These are phyloP conservation scores for Leptobrachium leishanense DNA, from an alignment of 2,113 vertebrate species.

Conservation along the genomic window DNA sequence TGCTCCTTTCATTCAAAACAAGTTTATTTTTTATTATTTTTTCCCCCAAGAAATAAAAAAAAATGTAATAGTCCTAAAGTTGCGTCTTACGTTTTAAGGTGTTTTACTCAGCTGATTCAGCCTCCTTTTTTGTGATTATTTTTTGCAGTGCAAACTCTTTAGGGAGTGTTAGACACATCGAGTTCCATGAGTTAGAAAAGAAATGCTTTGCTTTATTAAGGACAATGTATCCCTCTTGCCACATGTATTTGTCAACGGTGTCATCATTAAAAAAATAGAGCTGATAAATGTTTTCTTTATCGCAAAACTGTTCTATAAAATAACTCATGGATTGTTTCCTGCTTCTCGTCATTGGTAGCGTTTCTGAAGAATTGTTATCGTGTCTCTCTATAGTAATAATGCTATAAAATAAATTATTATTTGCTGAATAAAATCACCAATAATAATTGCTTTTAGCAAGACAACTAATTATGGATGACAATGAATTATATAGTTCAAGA, in stretches of 20 bases:
- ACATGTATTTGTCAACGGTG: slow-evolving; percentile 12
- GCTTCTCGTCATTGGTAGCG: not conserved
- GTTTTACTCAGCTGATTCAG: not conserved
- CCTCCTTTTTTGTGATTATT: not conserved
- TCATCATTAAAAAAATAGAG: slow-evolving; percentile 4
- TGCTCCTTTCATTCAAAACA: not conserved
- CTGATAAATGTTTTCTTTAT: slow-evolving; percentile 12
- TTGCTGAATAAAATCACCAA: not conserved
- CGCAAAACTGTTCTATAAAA: not conserved
- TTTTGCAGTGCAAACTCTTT: not conserved
- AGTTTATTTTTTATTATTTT: not conserved
- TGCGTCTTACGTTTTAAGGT: not conserved
- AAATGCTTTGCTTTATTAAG: slow-evolving; percentile 14
- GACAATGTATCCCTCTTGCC: not conserved
- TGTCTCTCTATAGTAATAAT: too few species aligned
- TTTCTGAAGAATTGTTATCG: not conserved
- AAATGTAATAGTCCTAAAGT: not conserved
- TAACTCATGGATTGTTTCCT: not conserved
- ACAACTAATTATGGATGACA: too few species aligned
- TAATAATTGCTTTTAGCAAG: too few species aligned
- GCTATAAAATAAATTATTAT: too few species aligned
- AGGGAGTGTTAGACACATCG: slow-evolving; percentile 7
- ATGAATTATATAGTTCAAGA: too few species aligned
- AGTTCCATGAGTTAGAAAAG: slow-evolving; percentile 22
- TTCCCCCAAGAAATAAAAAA: not conserved